phyloP scores from a whole-genome alignment of 1,140 invertebrate genomes.

The Drosophila elegans region DNA sequence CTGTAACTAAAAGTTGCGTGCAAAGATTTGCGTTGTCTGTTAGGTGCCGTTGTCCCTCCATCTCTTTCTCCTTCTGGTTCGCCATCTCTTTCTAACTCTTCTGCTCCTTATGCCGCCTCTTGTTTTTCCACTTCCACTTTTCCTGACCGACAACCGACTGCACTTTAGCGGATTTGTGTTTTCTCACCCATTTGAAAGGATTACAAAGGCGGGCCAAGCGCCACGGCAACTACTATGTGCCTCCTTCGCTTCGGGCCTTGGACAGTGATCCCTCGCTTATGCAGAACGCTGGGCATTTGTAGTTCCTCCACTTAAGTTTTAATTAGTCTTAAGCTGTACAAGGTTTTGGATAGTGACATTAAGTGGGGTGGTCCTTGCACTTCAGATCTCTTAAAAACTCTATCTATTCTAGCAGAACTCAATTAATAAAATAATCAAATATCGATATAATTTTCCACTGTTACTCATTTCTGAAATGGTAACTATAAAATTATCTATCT shows the following conservation, averaged over 20 bases:
- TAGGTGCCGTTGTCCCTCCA: slow-evolving; percentile 52
- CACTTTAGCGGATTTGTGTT: slow-evolving; percentile 81
- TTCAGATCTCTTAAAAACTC: too few relatives aligned
- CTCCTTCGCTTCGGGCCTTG: background rate
- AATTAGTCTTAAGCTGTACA: too few relatives aligned
- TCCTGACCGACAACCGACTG: slow-evolving; percentile 71
- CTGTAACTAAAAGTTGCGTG: slow-evolving; percentile 76
- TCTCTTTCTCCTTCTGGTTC: background rate
- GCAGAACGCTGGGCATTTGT: too few relatives aligned
- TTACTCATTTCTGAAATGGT: too few relatives aligned
- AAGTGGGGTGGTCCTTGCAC: too few relatives aligned
- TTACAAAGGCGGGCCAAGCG: slow-evolving; percentile 65
- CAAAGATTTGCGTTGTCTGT: slow-evolving; percentile 74
- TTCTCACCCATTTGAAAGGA: slow-evolving; percentile 80
- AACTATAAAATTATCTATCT: too few relatives aligned
- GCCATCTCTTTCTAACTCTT: too few relatives aligned
- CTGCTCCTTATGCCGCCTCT: background rate
- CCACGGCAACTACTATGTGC: slow-evolving; percentile 38
- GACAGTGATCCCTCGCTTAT: slow-evolving; percentile 11
- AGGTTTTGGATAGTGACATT: too few relatives aligned
- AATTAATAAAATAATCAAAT: too few relatives aligned
- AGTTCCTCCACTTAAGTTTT: too few relatives aligned
- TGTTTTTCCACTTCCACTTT: slow-evolving; percentile 17
- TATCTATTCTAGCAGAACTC: too few relatives aligned
- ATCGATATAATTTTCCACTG: too few relatives aligned